Evolutionary conservation across 2,797 vertebrate genomes (phyloP).

Genomic region (Melopsittacus undulatus): DNA sequence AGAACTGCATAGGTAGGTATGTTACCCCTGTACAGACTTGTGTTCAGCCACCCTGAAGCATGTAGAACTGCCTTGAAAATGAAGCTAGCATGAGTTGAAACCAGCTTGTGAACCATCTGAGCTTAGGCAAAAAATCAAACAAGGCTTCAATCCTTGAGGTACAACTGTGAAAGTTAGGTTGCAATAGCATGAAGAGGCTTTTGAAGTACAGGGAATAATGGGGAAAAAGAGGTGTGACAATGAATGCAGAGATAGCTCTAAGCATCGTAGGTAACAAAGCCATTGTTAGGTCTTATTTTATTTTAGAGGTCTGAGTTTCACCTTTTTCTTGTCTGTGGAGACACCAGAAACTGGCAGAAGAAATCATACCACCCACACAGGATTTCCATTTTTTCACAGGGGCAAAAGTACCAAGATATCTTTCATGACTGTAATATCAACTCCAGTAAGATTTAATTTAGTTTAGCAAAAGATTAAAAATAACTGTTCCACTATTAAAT

Average conservation of each 20-base stretch:
- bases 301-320: neutral
- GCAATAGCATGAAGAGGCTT: neutral
- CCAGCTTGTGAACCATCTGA: neutral
- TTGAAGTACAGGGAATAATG: neutral
- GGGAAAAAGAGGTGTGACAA: neutral
- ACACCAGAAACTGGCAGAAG: neutral
- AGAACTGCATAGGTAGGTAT: neutral
- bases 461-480: neutral
- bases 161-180: neutral
- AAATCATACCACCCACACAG: neutral
- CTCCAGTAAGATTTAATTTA: neutral
- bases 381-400: neutral
- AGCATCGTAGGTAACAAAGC: neutral
- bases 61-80: neutral
- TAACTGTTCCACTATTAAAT: neutral
- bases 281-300: neutral
- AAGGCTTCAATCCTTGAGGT: neutral
- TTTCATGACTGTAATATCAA: neutral
- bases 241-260: neutral
- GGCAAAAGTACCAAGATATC: neutral
- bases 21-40: too few relatives aligned
- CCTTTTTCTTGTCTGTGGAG: neutral
- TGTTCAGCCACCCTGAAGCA: neutral
- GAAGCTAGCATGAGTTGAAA: neutral
- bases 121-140: neutral